phyloP scores from a whole-genome alignment of 2,113 vertebrate genomes.

The Pimephales promelas region DNA sequence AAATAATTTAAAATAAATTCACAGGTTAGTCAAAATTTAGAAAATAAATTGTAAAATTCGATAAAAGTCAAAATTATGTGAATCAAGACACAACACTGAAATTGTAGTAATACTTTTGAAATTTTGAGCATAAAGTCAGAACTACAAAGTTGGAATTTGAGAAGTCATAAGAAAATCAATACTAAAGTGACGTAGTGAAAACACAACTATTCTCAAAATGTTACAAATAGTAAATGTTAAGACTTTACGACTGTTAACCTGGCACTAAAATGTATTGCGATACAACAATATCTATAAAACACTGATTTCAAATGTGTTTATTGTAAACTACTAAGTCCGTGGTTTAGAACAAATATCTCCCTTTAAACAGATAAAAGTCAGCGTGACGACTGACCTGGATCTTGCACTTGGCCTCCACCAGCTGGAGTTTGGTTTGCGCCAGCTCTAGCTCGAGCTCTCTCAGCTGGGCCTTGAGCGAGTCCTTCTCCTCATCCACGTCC shows the following conservation, averaged over 20 bases:
- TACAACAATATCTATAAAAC: neutral
- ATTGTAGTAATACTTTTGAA: neutral
- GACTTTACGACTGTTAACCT: neutral
- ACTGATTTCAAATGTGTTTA: neutral
- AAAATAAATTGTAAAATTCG: no score
- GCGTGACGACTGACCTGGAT: constrained; percentile 84
- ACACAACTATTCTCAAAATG: neutral
- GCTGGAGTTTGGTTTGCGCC: constrained; percentile 98
- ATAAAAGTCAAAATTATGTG: no score
- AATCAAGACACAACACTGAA: neutral
- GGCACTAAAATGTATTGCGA: neutral
- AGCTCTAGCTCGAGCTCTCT: constrained; percentile 95
- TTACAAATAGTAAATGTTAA: neutral
- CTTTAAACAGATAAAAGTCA: neutral
- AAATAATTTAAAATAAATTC: no score
- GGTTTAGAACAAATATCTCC: neutral
- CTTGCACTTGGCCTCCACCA: constrained; percentile 98
- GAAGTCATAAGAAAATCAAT: neutral
- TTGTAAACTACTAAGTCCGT: neutral
- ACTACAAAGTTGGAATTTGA: neutral
- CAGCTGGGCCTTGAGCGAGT: constrained; percentile 91
- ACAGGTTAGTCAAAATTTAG: no score
- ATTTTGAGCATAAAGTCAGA: neutral
- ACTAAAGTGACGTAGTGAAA: neutral
- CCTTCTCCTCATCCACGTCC: constrained; percentile 90